phyloP scores from a whole-genome alignment of 2,113 vertebrate species.

The Tenebrosternarchus preto region DNA sequence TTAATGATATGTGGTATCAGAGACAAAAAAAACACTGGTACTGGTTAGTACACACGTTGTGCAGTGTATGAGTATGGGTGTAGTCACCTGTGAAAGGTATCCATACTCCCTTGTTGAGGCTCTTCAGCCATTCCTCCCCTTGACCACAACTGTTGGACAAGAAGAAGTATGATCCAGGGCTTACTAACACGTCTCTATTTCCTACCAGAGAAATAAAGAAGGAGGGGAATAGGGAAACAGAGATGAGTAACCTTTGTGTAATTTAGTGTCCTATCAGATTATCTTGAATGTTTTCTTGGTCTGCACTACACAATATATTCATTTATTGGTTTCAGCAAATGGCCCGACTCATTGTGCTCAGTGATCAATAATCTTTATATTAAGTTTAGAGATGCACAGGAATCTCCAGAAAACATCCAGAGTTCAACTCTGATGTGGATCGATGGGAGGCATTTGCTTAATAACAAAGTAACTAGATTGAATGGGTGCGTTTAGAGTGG shows the following conservation, averaged over 20 bases:
- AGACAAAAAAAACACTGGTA: background rate
- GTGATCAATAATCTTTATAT: conserved; percentile 21
- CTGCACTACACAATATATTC: background rate
- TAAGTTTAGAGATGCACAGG: conserved; percentile 16
- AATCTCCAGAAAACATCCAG: conserved; percentile 1
- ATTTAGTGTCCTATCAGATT: background rate
- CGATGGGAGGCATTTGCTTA: conserved; percentile 19
- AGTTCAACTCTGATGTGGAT: conserved; percentile 22
- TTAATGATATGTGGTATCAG: conserved; percentile 13
- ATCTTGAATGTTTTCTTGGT: background rate
- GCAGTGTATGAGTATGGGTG: background rate
- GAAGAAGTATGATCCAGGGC: conserved; percentile 78
- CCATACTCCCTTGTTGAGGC: conserved; percentile 77
- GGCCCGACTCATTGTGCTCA: background rate
- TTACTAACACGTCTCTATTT: conserved; percentile 76
- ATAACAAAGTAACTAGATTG: background rate
- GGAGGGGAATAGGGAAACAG: background rate
- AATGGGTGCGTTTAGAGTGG: background rate
- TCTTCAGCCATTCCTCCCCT: conserved; percentile 78
- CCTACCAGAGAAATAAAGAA: conserved; percentile 46
- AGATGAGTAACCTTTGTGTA: background rate
- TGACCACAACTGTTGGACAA: conserved; percentile 77
- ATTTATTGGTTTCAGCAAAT: conserved; percentile 1
- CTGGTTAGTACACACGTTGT: background rate
- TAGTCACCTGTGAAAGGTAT: conserved; percentile 76